Evolutionary conservation across 2,113 vertebrate species (phyloP).

Genomic region (Pionites leucogaster): DNA sequence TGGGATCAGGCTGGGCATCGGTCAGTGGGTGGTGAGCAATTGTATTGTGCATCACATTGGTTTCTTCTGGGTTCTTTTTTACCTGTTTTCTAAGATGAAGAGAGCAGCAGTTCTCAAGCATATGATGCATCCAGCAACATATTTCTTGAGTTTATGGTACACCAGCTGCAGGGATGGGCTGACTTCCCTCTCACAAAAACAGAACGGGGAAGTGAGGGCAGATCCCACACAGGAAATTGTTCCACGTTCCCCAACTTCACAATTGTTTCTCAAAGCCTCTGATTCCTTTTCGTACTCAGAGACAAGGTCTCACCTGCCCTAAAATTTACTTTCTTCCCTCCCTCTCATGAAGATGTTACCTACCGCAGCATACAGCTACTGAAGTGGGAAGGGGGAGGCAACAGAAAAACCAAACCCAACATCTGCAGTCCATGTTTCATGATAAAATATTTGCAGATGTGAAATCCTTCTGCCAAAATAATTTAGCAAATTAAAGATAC

Average conservation of each 20-base stretch:
- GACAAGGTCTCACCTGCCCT: conserved; percentile 16
- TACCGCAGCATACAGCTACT: conserved; percentile 54
- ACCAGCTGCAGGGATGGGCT: conserved; percentile 46
- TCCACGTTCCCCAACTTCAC: not conserved
- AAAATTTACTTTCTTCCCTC: not conserved
- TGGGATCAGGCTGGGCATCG: too few relatives aligned
- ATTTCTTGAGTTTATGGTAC: not conserved
- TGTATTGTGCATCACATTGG: too few relatives aligned
- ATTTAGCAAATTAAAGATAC: conserved; percentile 33
- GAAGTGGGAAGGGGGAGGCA: not conserved
- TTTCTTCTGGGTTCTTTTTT: too few relatives aligned
- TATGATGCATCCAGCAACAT: not conserved
- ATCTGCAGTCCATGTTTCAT: conserved; percentile 51
- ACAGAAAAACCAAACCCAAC: conserved; percentile 19
- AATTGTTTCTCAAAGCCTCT: not conserved
- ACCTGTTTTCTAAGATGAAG: too few relatives aligned
- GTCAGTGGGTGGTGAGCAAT: too few relatives aligned
- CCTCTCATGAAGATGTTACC: conserved; percentile 33
- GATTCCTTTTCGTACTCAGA: not conserved
- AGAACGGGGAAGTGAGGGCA: not conserved
- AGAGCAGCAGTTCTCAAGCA: not conserved
- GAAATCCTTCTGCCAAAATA: conserved; percentile 44
- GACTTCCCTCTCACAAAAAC: conserved; percentile 34
- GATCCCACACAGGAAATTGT: not conserved
- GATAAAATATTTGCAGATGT: conserved; percentile 64